Percentiles rank a stretch among this genome's conserved stretches.
Evolutionary conservation across 2,888 invertebrate genomes (phyloP).

Genomic region (Cheilosia soror): DNA sequence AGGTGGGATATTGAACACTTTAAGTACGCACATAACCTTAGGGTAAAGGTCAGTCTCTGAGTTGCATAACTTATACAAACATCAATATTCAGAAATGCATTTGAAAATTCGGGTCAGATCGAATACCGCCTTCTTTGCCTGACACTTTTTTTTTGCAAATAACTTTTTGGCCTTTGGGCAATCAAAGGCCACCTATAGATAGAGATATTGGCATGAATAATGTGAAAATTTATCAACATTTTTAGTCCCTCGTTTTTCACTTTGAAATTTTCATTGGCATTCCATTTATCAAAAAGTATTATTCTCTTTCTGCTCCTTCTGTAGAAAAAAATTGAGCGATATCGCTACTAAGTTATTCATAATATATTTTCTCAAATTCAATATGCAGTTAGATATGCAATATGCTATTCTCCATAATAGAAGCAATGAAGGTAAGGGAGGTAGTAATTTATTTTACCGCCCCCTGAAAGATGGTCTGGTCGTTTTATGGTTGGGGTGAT

Average conservation of each 20-base stretch:
- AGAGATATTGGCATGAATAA: neutral
- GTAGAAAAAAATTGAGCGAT: neutral
- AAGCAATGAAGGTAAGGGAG: neutral
- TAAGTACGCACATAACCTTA: no score
- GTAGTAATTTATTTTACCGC: neutral
- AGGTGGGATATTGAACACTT: no score
- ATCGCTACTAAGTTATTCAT: constrained; percentile 18
- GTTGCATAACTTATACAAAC: no score
- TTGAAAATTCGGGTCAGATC: no score
- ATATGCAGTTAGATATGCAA: neutral
- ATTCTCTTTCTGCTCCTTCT: neutral
- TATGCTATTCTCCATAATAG: neutral
- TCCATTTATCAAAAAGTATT: constrained; percentile 9
- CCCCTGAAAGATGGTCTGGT: neutral
- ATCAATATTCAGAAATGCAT: no score
- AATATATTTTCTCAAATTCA: constrained; percentile 28
- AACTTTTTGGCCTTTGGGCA: neutral
- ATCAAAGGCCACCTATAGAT: neutral
- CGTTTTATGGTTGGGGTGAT: neutral
- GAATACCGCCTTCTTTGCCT: no score
- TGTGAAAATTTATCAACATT: constrained; percentile 12
- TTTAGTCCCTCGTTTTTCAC: neutral
- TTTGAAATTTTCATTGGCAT: constrained; percentile 14
- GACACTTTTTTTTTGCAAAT: no score
- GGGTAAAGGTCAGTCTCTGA: no score